Base-by-base conservation (phyloP, 2,797 vertebrate genomes). In the Pangasius sanitwongsei region DNA sequence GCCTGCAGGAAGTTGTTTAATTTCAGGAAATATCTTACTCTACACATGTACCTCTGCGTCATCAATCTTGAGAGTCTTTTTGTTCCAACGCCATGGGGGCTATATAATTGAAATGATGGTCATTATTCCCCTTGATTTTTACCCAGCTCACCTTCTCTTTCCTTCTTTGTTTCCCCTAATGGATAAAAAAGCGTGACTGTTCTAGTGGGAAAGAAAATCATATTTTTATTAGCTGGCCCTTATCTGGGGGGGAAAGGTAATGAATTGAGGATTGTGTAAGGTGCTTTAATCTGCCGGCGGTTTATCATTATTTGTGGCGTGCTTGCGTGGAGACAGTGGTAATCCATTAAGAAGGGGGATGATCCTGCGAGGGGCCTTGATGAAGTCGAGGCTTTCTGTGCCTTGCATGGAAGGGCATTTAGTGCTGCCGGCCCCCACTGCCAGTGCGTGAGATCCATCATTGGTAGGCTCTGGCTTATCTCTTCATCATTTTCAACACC, bases 261-360 rank as follows among this genome's bases (percentile, higher is more conserved):
- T 96, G 96, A 96, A 96, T 96, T 96, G 96, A 95, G 94, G 92
- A 95, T 96, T 95, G 96, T 96, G 94, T 95, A 96, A 96, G 96
- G 96, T 96, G 95, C 95, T 96, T 96, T 95, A 96, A 96, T 96
- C 94, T 94, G 93, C 94, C 93, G 95, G 96, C 96, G 96, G 96
- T 96, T 96, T 95, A 96, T 96, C 96, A 96, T 97, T 97, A 97
- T 97, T 96, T 96, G 96, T 95, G 95, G 94, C 86, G 94, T 95
- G 95, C 95, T 96, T 94, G 90, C 94, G 89, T 94, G 93, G 94
- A 95, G 96, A 96, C 96, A 97, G 96, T 93, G 93, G 96, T 96
- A 95, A 97, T 97, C 95, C 96, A 96, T 97, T 97, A 97, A 94
- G 94, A 96, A 94, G 95, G 93, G 93, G 93, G 94, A 94, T 94